Evolutionary conservation across 2,113 vertebrate genomes (phyloP).

Genomic region (Danionella cerebrum): DNA sequence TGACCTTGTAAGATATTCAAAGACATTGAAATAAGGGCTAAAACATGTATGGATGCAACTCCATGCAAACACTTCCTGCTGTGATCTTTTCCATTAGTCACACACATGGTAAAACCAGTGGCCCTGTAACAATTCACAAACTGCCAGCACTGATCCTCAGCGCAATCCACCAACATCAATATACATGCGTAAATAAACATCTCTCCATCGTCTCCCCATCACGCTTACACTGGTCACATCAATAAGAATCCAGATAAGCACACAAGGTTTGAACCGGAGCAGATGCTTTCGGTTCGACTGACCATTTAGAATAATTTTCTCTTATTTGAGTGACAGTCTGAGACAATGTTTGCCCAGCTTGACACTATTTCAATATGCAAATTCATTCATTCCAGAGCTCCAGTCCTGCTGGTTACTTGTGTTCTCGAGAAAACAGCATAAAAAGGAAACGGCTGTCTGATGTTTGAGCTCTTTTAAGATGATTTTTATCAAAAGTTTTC

Average conservation of each 20-base stretch:
- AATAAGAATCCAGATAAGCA: conserved; percentile 16
- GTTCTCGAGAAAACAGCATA: not conserved
- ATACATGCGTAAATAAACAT: conserved; percentile 22
- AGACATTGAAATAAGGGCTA: not conserved
- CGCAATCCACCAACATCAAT: conserved; percentile 38
- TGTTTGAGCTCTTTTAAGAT: too few relatives aligned
- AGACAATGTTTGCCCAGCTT: not conserved
- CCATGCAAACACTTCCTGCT: not conserved
- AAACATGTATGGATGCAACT: not conserved
- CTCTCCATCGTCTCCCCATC: too few relatives aligned
- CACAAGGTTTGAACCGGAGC: not conserved
- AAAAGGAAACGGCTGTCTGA: not conserved
- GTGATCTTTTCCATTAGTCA: conserved; percentile 19
- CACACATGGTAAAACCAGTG: conserved; percentile 4
- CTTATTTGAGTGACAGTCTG: not conserved
- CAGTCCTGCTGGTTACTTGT: not conserved
- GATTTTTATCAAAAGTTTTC: too few relatives aligned
- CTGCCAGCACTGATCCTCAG: conserved; percentile 31
- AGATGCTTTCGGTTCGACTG: not conserved
- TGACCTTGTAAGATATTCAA: not conserved
- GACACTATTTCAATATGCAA: not conserved
- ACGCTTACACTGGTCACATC: conserved; percentile 17
- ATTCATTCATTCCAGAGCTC: not conserved
- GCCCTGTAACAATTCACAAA: conserved; percentile 28
- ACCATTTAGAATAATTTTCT: not conserved